These are phyloP conservation scores for Sciaenops ocellatus DNA, from an alignment of 2,797 vertebrate genomes.

Conservation along the genomic window DNA sequence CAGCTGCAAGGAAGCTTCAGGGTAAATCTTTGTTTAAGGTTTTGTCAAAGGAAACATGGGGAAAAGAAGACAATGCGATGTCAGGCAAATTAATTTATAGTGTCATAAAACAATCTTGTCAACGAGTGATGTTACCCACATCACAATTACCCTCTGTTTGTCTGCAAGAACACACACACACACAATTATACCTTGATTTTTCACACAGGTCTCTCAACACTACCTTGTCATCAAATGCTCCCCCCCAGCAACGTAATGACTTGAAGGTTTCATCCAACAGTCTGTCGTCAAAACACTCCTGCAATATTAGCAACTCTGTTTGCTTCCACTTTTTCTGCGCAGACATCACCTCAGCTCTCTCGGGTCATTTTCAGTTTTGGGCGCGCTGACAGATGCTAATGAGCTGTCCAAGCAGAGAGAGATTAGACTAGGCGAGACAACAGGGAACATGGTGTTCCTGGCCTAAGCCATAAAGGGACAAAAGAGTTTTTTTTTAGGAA, in stretches of 20 bases:
- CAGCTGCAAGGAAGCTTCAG: constrained; percentile 7
- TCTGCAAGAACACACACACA: background rate
- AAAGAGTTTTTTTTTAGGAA: constrained; percentile 31
- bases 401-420: constrained; percentile 57
- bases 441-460: constrained; percentile 50
- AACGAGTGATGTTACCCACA: background rate
- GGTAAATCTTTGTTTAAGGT: constrained; percentile 13
- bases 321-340: constrained; percentile 31
- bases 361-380: constrained; percentile 45
- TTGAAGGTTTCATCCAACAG: constrained; percentile 32
- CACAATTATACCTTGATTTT: constrained; percentile 7
- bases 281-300: constrained; percentile 53
- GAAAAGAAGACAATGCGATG: constrained; percentile 2
- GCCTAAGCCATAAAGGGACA: constrained; percentile 40
- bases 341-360: constrained; percentile 58
- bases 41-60: constrained; percentile 20
- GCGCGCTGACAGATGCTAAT: constrained; percentile 68
- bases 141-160: background rate
- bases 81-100: constrained; percentile 7
- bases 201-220: constrained; percentile 4
- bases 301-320: constrained; percentile 48
- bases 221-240: background rate
- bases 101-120: constrained; percentile 21
- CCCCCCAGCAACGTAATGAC: constrained; percentile 15
- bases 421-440: constrained; percentile 56